Conservation (phyloP, 2,888 invertebrate species). For the Drosophila flavopinicola region DNA sequence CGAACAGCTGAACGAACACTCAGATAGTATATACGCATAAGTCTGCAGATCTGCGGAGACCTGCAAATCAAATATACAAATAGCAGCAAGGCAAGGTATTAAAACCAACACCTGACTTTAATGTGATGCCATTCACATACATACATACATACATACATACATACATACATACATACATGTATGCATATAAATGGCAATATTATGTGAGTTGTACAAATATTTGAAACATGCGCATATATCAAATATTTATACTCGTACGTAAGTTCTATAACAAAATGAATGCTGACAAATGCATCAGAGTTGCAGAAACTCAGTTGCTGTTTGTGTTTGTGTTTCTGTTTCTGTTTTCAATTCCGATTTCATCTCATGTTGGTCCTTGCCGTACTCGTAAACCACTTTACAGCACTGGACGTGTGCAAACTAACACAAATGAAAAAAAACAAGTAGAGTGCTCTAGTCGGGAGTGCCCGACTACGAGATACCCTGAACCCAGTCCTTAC, state of each 20-base stretch:
- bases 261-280: neutral
- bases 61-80: too few relatives aligned
- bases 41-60: too few relatives aligned
- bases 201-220: neutral
- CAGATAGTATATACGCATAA: too few relatives aligned
- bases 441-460: too few relatives aligned
- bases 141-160: too few relatives aligned
- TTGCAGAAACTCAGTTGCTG: neutral
- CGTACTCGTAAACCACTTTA: constrained; percentile 3
- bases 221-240: neutral
- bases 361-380: constrained; percentile 4
- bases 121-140: too few relatives aligned
- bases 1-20: too few relatives aligned
- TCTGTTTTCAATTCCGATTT: neutral
- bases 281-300: constrained; percentile 1
- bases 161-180: neutral
- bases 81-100: too few relatives aligned
- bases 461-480: too few relatives aligned
- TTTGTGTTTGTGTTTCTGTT: neutral
- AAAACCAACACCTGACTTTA: too few relatives aligned
- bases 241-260: neutral
- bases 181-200: neutral
- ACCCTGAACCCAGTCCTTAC: too few relatives aligned
- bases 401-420: constrained; percentile 9
- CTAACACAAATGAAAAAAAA: neutral